A percentile compares a stretch with the other conserved stretches of the same genome.
Evolutionary conservation across 2,888 invertebrate genomes (phyloP).

Genomic region (Pyrrhia umbra): DNA sequence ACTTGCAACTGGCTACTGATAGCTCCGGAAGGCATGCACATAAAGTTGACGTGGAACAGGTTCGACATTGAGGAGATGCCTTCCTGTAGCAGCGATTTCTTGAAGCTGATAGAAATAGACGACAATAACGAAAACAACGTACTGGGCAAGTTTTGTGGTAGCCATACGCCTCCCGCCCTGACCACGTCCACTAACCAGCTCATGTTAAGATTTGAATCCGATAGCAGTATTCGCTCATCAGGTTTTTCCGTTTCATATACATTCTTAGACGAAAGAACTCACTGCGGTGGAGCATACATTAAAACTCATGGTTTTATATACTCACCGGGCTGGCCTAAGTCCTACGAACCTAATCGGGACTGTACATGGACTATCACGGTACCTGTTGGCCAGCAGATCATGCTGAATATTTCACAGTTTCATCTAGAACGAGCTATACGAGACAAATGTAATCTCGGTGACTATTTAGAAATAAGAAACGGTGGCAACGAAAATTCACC

Average conservation of each 20-base stretch:
- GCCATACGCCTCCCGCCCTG: slow-evolving; percentile 91
- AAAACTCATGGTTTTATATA: slow-evolving; percentile 92
- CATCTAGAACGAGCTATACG: slow-evolving; percentile 90
- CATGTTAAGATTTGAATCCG: slow-evolving; percentile 93
- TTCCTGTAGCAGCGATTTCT: slow-evolving; percentile 91
- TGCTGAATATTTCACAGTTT: slow-evolving; percentile 90
- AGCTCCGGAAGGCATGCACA: slow-evolving; percentile 92
- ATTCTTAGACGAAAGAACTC: slow-evolving; percentile 78
- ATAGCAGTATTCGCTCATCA: slow-evolving; percentile 76
- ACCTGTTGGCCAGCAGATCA: slow-evolving; percentile 93
- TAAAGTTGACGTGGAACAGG: slow-evolving; percentile 93
- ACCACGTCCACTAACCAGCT: slow-evolving; percentile 92
- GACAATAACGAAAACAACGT: slow-evolving; percentile 78
- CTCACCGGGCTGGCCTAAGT: slow-evolving; percentile 94
- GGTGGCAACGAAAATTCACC: slow-evolving; percentile 93
- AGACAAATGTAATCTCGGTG: slow-evolving; percentile 78
- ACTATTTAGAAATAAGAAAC: slow-evolving; percentile 92
- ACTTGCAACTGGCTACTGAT: slow-evolving; percentile 94
- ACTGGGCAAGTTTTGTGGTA: slow-evolving; percentile 93
- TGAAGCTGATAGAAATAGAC: slow-evolving; percentile 92
- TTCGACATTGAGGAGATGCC: slow-evolving; percentile 93
- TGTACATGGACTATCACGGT: slow-evolving; percentile 96
- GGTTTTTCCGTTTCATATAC: slow-evolving; percentile 95
- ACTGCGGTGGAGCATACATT: slow-evolving; percentile 93
- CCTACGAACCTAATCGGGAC: slow-evolving; percentile 92